Conservation (phyloP, 1,140 invertebrate genomes). For the Hetaerina americana region DNA sequence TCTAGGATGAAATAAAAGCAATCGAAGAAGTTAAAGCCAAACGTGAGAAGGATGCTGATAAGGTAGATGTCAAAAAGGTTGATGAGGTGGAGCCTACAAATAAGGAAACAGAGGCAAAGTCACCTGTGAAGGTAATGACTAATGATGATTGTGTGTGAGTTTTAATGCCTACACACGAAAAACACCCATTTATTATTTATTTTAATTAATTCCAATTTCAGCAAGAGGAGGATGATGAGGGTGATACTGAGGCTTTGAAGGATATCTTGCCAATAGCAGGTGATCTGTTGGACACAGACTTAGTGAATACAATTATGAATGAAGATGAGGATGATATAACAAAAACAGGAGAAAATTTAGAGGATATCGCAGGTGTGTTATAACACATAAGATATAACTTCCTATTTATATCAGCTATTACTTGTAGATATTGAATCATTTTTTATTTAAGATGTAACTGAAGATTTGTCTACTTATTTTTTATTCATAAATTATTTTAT, state of each 20-base stretch:
- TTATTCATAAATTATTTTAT: too few species aligned
- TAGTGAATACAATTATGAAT: constrained; percentile 65
- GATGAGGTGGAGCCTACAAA: constrained; percentile 10
- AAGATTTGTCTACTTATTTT: too few species aligned
- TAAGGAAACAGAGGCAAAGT: constrained; percentile 7
- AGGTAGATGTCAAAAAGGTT: constrained; percentile 17
- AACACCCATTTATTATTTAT: background rate
- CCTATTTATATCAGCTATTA: too few species aligned
- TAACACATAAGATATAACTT: background rate
- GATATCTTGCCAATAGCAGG: constrained; percentile 51
- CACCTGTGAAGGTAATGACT: constrained; percentile 11
- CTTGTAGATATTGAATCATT: too few species aligned
- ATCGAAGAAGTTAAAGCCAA: constrained; percentile 47
- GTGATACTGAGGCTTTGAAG: constrained; percentile 49
- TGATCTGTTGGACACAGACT: constrained; percentile 54
- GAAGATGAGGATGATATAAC: constrained; percentile 42
- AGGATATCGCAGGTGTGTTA: constrained; percentile 19
- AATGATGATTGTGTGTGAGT: background rate
- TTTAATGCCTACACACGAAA: background rate
- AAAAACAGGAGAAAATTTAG: constrained; percentile 17
- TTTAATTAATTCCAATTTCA: background rate
- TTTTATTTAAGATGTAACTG: too few species aligned
- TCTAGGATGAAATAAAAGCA: constrained; percentile 48
- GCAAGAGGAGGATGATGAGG: constrained; percentile 40
- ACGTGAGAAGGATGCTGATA: constrained; percentile 31